A percentile compares a stretch with the other conserved stretches of the same genome.
phyloP scores from a whole-genome alignment of 2,797 vertebrate genomes.

The Zalophus californianus region DNA sequence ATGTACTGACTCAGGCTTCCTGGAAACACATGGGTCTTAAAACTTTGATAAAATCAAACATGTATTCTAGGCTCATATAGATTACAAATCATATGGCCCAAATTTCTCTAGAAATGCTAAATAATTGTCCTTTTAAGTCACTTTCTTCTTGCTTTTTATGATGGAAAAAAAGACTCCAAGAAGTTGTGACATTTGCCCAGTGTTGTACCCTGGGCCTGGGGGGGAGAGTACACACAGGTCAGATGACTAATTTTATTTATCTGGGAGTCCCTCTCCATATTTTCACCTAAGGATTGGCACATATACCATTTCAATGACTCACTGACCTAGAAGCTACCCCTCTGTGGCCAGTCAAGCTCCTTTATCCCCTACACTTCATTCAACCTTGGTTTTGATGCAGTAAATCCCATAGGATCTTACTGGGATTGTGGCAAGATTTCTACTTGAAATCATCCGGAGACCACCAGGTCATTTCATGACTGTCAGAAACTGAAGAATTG shows the following conservation, averaged over 20 bases:
- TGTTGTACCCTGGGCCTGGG: neutral
- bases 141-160: constrained; percentile 2
- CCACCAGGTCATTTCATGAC: constrained; percentile 35
- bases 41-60: constrained; percentile 42
- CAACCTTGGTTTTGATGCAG: constrained; percentile 57
- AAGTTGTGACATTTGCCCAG: neutral
- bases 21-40: neutral
- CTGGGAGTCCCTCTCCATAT: neutral
- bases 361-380: constrained; percentile 29
- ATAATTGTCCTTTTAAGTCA: neutral
- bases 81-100: neutral
- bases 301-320: neutral
- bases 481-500: constrained; percentile 43
- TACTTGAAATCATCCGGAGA: constrained; percentile 65
- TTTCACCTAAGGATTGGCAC: neutral
- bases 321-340: neutral
- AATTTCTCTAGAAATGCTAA: neutral
- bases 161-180: neutral
- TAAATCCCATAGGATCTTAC: constrained; percentile 60
- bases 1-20: neutral
- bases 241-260: neutral
- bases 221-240: neutral
- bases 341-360: constrained; percentile 40
- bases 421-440: constrained; percentile 14
- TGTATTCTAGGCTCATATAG: neutral